Evolutionary conservation across 2,113 vertebrate species (phyloP).

Genomic region (Gadus chalcogrammus): DNA sequence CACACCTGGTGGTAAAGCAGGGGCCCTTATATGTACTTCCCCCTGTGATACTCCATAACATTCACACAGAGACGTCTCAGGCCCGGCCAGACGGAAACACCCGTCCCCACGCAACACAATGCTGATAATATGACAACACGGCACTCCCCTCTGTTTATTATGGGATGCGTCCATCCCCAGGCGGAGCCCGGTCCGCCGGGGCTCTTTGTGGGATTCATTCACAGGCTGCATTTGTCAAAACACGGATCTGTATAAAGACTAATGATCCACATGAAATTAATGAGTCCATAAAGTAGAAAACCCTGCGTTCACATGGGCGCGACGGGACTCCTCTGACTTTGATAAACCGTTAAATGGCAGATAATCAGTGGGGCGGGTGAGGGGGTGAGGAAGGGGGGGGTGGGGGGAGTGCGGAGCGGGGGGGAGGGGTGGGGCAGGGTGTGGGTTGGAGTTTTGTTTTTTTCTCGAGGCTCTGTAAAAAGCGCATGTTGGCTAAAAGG

Average conservation of each 20-base stretch:
- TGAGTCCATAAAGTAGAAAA: slow-evolving; percentile 97
- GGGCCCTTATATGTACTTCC: slow-evolving; percentile 47
- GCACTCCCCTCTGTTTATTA: slow-evolving; percentile 82
- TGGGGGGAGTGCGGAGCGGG: not conserved
- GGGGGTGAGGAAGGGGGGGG: slow-evolving; percentile 65
- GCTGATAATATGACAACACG: slow-evolving; percentile 70
- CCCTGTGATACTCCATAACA: not conserved
- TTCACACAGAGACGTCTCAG: slow-evolving; percentile 35
- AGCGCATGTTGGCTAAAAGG: too few relatives aligned
- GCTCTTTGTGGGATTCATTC: slow-evolving; percentile 90
- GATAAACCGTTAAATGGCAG: slow-evolving; percentile 87
- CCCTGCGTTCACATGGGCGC: slow-evolving; percentile 78
- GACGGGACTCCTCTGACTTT: slow-evolving; percentile 83
- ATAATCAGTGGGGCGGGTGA: slow-evolving; percentile 82
- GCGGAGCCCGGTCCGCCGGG: slow-evolving; percentile 47
- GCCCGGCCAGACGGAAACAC: slow-evolving; percentile 29
- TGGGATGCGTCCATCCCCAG: slow-evolving; percentile 80
- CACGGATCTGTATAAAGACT: slow-evolving; percentile 85
- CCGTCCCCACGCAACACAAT: slow-evolving; percentile 54
- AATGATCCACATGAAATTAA: slow-evolving; percentile 99
- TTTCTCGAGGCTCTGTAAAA: too few relatives aligned
- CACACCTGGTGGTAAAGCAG: too few relatives aligned
- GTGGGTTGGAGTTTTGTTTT: too few relatives aligned
- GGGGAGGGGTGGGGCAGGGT: too few relatives aligned
- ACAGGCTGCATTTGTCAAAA: slow-evolving; percentile 95